phyloP scores from a whole-genome alignment of 2,888 invertebrate species.

The Protonemura montana region DNA sequence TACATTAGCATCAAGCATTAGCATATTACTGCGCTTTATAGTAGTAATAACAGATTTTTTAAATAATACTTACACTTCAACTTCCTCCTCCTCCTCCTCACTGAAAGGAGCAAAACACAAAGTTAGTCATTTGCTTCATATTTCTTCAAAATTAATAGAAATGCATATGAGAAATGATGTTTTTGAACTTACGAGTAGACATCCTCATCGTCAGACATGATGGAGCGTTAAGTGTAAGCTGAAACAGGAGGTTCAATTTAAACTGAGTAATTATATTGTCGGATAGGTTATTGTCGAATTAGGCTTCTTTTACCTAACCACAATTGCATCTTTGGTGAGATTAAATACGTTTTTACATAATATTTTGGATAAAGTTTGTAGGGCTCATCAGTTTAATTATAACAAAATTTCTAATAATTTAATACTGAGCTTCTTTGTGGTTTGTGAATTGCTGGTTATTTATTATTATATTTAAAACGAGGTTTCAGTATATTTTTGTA shows the following conservation, averaged over 20 bases:
- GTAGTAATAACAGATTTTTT: not conserved
- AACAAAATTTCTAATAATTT: too few relatives aligned
- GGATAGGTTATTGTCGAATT: too few relatives aligned
- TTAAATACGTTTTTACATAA: too few relatives aligned
- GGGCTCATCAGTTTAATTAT: too few relatives aligned
- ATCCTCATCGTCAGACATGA: slow-evolving; percentile 95
- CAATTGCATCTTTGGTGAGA: too few relatives aligned
- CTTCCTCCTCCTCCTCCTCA: slow-evolving; percentile 79
- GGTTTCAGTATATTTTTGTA: too few relatives aligned
- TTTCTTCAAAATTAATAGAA: not conserved
- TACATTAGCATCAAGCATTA: not conserved
- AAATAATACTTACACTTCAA: slow-evolving; percentile 77
- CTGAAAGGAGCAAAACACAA: slow-evolving; percentile 59
- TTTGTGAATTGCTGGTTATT: too few relatives aligned
- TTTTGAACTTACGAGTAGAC: slow-evolving; percentile 83
- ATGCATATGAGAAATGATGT: slow-evolving; percentile 4
- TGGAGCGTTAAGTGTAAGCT: slow-evolving; percentile 69
- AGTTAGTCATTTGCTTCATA: slow-evolving; percentile 24
- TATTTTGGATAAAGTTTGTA: too few relatives aligned
- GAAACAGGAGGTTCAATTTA: slow-evolving; percentile 57
- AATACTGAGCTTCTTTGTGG: too few relatives aligned
- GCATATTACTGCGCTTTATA: not conserved
- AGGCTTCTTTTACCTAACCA: too few relatives aligned
- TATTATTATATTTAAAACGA: too few relatives aligned
- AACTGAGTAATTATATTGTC: not conserved